Base-by-base conservation (phyloP, 2,888 invertebrate species). In the Athalia rosae region DNA sequence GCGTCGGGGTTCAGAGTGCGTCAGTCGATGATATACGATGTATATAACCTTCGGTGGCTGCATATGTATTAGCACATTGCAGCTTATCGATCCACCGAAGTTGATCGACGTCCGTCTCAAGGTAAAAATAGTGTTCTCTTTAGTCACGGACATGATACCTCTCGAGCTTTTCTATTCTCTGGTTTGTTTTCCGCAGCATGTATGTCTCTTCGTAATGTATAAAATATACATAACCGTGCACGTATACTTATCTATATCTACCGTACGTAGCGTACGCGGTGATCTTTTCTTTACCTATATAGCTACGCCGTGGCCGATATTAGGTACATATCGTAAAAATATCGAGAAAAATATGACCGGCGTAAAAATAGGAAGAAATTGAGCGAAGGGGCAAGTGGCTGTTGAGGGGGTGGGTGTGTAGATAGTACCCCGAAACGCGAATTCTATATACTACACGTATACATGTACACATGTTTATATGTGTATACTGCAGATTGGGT, bases 51-150 rank as follows among this genome's bases (percentile, higher is more conserved):
- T 76, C 81, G 78, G 76, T 71, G 83, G 80, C 83, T 81, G 79
- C 82, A 82, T 28, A 28, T 28, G 28, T 0, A n/a, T n/a, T n/a
- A 28, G 28, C 28, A 83, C 85, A 86, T 86, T 84, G 84, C 28
- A 28, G 28, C 84, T 85, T 85, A 85, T 86, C 85, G 85, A 85
- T 62, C 58, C 58, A 58, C 48, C 71, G 71, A 45, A 71, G 43
- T 71, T 71, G 71, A 71, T 71, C 58, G 71, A 71, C 71, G 71
- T 45, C 48, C 71, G 71, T 71, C 71, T 59, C 56, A 58, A 41
- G 28, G 67, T 41, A 53, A n/a, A 28, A 58, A 58, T 71, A 61
- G 15, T 56, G 43, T 71, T 71, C 58, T 58, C 45, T 67, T 53
- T 50, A 67, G 50, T 67, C 45, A 50, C 28, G n/a, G 67, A 13